These are phyloP conservation scores for Steinernema feltiae DNA, from an alignment of 1,140 invertebrate genomes.

Conservation along the genomic window DNA sequence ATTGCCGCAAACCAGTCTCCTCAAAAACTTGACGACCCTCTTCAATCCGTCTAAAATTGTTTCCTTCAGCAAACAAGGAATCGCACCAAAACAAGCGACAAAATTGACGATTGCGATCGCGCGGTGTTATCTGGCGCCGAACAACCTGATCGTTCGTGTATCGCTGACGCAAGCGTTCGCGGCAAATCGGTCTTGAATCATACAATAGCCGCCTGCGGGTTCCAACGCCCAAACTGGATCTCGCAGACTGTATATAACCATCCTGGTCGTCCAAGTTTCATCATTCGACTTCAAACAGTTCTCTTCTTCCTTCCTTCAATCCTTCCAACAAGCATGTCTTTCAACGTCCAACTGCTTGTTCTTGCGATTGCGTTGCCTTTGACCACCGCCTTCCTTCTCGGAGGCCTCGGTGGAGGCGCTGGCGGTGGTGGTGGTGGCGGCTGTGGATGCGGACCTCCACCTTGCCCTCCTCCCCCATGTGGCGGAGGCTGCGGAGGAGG, in stretches of 20 bases:
- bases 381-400: neutral
- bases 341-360: too few species aligned
- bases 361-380: neutral
- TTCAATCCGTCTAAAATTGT: too few species aligned
- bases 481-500: neutral
- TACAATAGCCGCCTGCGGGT: slow-evolving; percentile 2
- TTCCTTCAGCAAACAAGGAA: too few species aligned
- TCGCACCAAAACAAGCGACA: neutral
- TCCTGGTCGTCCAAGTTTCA: neutral
- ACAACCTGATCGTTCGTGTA: neutral
- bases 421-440: neutral
- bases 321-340: too few species aligned
- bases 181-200: neutral
- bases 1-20: too few species aligned
- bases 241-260: neutral
- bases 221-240: neutral
- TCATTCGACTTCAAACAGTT: neutral
- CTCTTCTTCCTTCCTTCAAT: neutral
- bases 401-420: neutral
- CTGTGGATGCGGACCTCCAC: neutral
- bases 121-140: neutral
- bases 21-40: too few species aligned
- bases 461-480: neutral
- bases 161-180: neutral
- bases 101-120: neutral